Percentiles rank a stretch among this genome's conserved stretches.
These are phyloP conservation scores for Odontamblyopus rebecca DNA, from an alignment of 2,797 vertebrate genomes.

Conservation along the genomic window DNA sequence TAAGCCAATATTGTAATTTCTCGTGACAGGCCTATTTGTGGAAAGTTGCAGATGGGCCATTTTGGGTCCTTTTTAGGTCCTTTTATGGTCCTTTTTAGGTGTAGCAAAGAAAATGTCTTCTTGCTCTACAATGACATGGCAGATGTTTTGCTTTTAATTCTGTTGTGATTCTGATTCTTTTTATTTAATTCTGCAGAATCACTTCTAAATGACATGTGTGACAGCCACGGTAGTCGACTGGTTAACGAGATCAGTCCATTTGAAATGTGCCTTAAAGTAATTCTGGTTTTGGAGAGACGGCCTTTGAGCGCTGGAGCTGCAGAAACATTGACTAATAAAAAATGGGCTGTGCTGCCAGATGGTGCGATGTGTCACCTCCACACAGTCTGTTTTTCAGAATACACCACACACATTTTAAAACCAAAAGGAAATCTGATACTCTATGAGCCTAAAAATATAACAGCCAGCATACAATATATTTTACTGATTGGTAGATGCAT, in stretches of 20 bases:
- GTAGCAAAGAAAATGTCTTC: neutral
- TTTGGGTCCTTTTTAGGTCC: neutral
- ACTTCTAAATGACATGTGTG: neutral
- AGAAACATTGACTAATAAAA: conserved; percentile 17
- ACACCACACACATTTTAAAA: conserved; percentile 15
- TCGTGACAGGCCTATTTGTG: too few species aligned
- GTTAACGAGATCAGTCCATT: neutral
- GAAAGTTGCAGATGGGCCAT: too few species aligned
- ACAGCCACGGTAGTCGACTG: neutral
- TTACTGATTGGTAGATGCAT: neutral
- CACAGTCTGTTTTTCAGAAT: conserved; percentile 19
- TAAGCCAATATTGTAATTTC: too few species aligned
- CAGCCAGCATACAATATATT: neutral
- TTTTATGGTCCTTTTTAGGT: neutral
- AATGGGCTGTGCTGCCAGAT: conserved; percentile 19
- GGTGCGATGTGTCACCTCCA: conserved; percentile 15
- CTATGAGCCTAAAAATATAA: neutral
- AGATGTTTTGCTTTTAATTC: neutral
- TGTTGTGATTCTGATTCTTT: neutral
- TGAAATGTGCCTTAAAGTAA: neutral
- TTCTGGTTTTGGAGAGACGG: neutral
- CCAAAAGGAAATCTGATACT: conserved; percentile 7
- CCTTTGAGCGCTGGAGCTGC: conserved; percentile 10
- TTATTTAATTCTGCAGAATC: neutral
- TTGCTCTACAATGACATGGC: neutral